Conservation (phyloP, 2,888 invertebrate genomes). For the Saturnia japonica region DNA sequence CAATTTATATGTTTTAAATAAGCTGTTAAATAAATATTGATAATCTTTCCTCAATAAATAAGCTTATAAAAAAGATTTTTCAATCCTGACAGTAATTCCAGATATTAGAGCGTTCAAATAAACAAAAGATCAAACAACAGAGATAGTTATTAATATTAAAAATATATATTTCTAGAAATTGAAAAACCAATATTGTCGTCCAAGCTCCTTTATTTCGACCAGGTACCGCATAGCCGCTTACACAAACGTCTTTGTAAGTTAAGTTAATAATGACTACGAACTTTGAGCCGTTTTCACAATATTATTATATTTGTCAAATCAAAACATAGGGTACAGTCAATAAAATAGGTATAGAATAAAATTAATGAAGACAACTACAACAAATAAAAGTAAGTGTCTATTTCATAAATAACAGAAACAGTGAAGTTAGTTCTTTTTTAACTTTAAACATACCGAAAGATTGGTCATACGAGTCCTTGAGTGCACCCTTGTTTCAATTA, state of each 20-base stretch:
- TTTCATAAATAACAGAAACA: neutral
- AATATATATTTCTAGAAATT: too few relatives aligned
- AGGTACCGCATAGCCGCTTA: conserved; percentile 39
- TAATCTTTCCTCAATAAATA: too few relatives aligned
- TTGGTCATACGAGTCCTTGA: neutral
- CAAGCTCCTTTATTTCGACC: conserved; percentile 79
- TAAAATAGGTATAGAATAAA: neutral
- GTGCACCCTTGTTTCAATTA: neutral
- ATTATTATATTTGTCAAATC: neutral
- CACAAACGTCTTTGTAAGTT: neutral
- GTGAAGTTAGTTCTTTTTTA: too few relatives aligned
- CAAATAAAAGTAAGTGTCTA: neutral
- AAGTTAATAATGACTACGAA: neutral
- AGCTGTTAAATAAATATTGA: too few relatives aligned
- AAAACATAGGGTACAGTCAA: neutral
- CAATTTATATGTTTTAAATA: too few relatives aligned
- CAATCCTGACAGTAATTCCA: too few relatives aligned
- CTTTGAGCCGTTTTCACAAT: neutral
- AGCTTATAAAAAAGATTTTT: too few relatives aligned
- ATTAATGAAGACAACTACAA: neutral
- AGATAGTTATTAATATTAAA: too few relatives aligned
- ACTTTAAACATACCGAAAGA: neutral
- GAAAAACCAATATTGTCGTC: conserved; percentile 37
- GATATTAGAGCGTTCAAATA: too few relatives aligned
- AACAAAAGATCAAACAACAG: too few relatives aligned